Evolutionary conservation across 2,113 vertebrate genomes (phyloP).

Genomic region (Pseudorhombus dupliciocellatus): DNA sequence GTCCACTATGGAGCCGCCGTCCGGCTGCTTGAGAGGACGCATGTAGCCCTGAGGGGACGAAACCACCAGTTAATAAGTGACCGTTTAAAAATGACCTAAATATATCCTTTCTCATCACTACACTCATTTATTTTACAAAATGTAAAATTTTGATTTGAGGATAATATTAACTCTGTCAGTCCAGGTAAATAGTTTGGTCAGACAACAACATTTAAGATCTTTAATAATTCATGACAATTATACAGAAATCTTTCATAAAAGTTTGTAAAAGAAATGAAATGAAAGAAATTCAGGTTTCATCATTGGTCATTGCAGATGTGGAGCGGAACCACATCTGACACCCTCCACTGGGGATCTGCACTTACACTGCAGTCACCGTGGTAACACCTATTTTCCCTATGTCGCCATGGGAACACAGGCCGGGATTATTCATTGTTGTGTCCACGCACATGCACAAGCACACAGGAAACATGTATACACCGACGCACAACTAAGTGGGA

Average conservation of each 20-base stretch:
- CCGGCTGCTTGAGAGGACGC: conserved; percentile 95
- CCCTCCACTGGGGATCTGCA: conserved; percentile 46
- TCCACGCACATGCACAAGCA: conserved; percentile 20
- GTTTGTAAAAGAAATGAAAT: background rate
- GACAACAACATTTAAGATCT: background rate
- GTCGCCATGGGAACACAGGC: conserved; percentile 78
- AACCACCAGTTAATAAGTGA: background rate
- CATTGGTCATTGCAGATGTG: conserved; percentile 11
- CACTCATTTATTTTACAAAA: background rate
- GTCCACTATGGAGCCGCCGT: conserved; percentile 90
- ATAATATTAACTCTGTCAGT: background rate
- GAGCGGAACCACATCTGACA: conserved; percentile 52
- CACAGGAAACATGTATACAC: background rate
- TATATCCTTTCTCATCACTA: background rate
- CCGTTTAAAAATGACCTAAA: background rate
- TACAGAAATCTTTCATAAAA: background rate
- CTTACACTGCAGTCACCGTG: conserved; percentile 62
- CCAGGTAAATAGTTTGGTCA: background rate
- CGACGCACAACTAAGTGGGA: background rate
- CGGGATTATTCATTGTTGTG: conserved; percentile 56
- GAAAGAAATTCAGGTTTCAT: conserved; percentile 15
- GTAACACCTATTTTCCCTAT: conserved; percentile 70
- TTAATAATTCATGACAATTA: background rate
- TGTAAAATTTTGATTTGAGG: background rate
- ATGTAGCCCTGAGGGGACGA: conserved; percentile 88